A percentile compares a stretch with the other conserved stretches of the same genome.
These are phyloP conservation scores for Drosophila suzukii DNA, from an alignment of 1,140 invertebrate species.

Conservation along the genomic window DNA sequence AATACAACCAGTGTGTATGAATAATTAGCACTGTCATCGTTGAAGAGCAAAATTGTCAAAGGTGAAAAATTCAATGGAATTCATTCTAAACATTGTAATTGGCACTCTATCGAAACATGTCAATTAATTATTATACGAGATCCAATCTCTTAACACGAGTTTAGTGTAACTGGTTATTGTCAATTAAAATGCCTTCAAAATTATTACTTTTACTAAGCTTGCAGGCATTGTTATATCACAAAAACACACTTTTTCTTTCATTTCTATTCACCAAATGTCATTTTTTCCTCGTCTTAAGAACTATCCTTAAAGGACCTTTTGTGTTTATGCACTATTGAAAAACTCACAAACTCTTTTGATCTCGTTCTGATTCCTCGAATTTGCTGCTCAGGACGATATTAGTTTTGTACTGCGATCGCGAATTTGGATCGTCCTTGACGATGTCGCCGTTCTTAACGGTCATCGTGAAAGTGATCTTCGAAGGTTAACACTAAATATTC, in stretches of 20 bases:
- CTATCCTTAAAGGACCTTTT: conserved; percentile 1
- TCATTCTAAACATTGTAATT: conserved; percentile 3
- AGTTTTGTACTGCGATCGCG: conserved; percentile 65
- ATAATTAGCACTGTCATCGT: conserved; percentile 42
- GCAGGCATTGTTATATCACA: background rate
- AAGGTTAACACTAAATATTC: conserved; percentile 4
- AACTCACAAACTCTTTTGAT: conserved; percentile 72
- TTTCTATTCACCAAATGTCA: background rate
- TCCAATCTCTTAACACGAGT: background rate
- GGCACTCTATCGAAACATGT: conserved; percentile 12
- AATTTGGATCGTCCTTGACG: conserved; percentile 64
- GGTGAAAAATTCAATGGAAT: conserved; percentile 16
- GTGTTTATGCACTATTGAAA: background rate
- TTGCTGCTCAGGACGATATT: conserved; percentile 65
- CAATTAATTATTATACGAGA: conserved; percentile 1
- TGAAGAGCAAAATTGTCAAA: conserved; percentile 8
- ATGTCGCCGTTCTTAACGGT: conserved; percentile 57
- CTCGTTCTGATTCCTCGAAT: conserved; percentile 40
- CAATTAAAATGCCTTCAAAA: background rate
- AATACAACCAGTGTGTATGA: background rate
- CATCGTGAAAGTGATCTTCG: conserved; percentile 35
- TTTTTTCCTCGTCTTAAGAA: background rate
- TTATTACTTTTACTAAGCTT: background rate
- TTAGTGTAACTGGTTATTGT: background rate
- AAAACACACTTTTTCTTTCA: background rate